Base-by-base conservation (phyloP, 2,113 vertebrate genomes). In the Chrysemys picta region DNA sequence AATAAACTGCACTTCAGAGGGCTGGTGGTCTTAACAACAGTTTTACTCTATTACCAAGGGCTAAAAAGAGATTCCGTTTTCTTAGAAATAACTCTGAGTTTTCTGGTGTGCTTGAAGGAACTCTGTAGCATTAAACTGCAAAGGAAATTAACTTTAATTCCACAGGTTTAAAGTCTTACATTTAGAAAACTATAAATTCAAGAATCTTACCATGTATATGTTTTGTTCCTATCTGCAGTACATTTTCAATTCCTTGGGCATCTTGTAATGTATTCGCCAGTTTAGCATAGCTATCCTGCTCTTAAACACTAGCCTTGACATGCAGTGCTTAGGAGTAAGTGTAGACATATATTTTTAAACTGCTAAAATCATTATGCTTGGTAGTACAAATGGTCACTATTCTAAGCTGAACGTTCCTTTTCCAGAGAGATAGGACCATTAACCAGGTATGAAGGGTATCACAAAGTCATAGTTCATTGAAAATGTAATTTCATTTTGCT, bases 401-500 rank as follows among this genome's bases (percentile, higher is more conserved):
- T 49, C 52, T 22, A 90, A 59, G 76, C 94, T 50, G 35, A 94
- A 89, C 89, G 95, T 42, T 94, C 81, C 79, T 84, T 69, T 97
- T 52, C 87, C 72, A 91, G 87, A 84, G 95, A 85, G 93, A 92
- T 25, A 89, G 96, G 88, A 95, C 93, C 75, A 96, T 96, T 93
- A 97, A 92, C 89, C 85, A 96, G 95, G 94, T 96, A 96, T 1
- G 24, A 94, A 95, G 86, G 84, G 82, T 85, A 95, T 50, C 90
- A 79, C 8, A 75, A 69, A 96, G 90, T 82, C 90, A 93, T 88
- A 96, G 94, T 80, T 97, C 95, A 95, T 3, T 94, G 88, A 83
- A 97, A 96, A 94, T 16, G 59, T 96, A 95, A 96, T 93, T 96
- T 96, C 80, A 89, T 94, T 96, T 89, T 95, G 52, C 84, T 94